Base-by-base conservation (phyloP, 2,797 vertebrate genomes). In the Lacerta agilis region DNA sequence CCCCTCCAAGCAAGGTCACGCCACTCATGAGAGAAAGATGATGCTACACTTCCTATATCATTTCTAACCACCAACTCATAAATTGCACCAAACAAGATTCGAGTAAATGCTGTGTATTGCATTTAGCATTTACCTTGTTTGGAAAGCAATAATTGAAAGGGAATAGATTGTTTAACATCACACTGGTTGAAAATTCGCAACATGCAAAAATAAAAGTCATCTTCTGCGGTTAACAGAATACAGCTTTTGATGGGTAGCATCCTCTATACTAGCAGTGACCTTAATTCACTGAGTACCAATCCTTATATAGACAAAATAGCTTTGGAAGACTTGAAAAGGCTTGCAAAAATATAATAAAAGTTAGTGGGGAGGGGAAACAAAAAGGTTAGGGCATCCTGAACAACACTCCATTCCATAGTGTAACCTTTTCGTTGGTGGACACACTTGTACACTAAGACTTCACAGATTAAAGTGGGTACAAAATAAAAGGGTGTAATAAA, bases 1-100 rank as follows among this genome's bases (percentile, higher is more conserved):
- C 17, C 86, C 43, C 67, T 61, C 79, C 45, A 43, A n/a, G 71
- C 43, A 86, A 87, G 84, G 86, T 91, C 85, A 66, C 64, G 18
- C 83, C 87, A 49, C 43, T 36, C 91, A 87, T 55, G 82, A 91
- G 77, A 72, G 23, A 61, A 85, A 80, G 61, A 88, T 90, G 87
- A 83, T 1, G 33, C 0, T 10, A 2, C 25, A 25, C 89, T 86
- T 90, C 49, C 77, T 88, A 85, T 43, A 36, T 49, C 86, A 75
- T 67, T 29, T 69, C 86, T 88, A 85, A 71, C 38, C 0, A 27
- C 83, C 87, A 73, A 27, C 81, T 87, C 43, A 55, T 85, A 33
- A 8, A 72, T 82, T 36, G 7, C 81, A 85, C 33, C 85, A 89
- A n/a, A 25, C 8, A 81, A 66, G 80, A 88, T 92, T 11, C 64